These are phyloP conservation scores for Antigone vipio DNA, from an alignment of 2,113 vertebrate species.

Conservation along the genomic window DNA sequence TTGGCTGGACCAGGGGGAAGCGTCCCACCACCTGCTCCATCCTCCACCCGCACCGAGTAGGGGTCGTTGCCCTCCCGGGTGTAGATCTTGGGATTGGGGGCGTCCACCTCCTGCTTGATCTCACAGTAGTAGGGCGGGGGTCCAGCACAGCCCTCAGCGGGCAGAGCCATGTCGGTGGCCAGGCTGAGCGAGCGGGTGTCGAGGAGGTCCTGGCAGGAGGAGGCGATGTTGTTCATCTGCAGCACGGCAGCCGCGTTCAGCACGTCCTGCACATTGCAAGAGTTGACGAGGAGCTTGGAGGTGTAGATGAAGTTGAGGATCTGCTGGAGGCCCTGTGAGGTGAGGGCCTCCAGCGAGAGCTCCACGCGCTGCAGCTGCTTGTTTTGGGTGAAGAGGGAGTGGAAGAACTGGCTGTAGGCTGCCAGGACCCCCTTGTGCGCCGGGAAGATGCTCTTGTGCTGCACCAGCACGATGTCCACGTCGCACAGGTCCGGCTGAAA, in stretches of 20 bases:
- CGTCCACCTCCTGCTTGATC: conserved; percentile 90
- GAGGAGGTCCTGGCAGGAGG: conserved; percentile 91
- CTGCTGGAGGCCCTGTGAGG: conserved; percentile 89
- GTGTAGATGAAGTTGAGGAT: conserved; percentile 97
- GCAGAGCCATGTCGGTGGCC: conserved; percentile 76
- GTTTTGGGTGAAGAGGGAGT: conserved; percentile 92
- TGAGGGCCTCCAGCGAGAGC: conserved; percentile 89
- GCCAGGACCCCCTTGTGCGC: conserved; percentile 94
- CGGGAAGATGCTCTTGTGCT: conserved; percentile 88
- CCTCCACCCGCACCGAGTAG: conserved; percentile 86
- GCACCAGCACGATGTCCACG: conserved; percentile 94
- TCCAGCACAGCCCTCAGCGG: conserved; percentile 51
- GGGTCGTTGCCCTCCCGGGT: conserved; percentile 84
- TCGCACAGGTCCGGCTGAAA: conserved; percentile 94
- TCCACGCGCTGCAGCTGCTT: conserved; percentile 90
- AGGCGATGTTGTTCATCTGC: conserved; percentile 91
- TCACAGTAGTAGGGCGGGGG: conserved; percentile 82
- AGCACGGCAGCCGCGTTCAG: conserved; percentile 87
- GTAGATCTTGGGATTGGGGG: conserved; percentile 81
- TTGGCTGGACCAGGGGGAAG: conserved; percentile 66
- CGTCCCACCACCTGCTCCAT: conserved; percentile 58
- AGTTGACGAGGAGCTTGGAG: conserved; percentile 90
- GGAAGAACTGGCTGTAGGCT: conserved; percentile 94
- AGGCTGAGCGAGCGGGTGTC: conserved; percentile 84
- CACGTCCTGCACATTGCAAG: conserved; percentile 87